Percentiles rank a stretch among this genome's conserved stretches.
Conservation (phyloP, 2,113 vertebrate genomes). For the Ptyas mucosa region DNA sequence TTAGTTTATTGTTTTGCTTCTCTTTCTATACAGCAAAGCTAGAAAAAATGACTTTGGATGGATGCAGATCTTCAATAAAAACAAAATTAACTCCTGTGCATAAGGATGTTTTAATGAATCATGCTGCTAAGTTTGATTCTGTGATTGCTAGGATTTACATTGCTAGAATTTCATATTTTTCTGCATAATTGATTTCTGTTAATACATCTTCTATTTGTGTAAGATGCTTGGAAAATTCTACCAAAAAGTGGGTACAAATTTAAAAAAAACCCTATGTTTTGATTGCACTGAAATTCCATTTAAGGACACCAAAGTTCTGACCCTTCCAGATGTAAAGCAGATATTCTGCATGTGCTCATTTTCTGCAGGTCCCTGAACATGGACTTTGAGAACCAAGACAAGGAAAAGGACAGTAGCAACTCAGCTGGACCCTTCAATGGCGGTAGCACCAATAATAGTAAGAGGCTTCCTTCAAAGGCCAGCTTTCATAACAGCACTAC, state of each 20-base stretch:
- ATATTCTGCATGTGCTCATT: slow-evolving; percentile 16
- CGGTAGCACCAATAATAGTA: slow-evolving; percentile 95
- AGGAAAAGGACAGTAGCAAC: slow-evolving; percentile 90
- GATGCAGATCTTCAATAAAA: background rate
- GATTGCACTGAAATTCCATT: background rate
- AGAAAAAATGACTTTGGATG: background rate
- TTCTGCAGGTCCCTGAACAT: slow-evolving; percentile 93
- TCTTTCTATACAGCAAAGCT: background rate
- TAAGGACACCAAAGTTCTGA: background rate
- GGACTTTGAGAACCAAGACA: slow-evolving; percentile 99
- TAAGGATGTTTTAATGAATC: background rate
- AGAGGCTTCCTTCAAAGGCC: slow-evolving; percentile 47
- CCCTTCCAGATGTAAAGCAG: slow-evolving; percentile 8
- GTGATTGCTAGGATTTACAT: background rate
- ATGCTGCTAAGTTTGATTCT: background rate
- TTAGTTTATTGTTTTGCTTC: background rate
- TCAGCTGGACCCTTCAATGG: slow-evolving; percentile 82
- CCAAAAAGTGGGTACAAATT: background rate
- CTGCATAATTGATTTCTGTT: background rate
- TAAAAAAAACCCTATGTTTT: background rate
- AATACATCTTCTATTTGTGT: background rate
- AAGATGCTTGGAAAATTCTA: background rate
- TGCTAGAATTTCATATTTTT: background rate
- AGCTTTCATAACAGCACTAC: background rate
- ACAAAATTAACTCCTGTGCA: background rate